Evolutionary conservation across 2,797 vertebrate species (phyloP), one percentile per base, ranked within the genome.

Genomic region (Alosa sapidissima): DNA sequence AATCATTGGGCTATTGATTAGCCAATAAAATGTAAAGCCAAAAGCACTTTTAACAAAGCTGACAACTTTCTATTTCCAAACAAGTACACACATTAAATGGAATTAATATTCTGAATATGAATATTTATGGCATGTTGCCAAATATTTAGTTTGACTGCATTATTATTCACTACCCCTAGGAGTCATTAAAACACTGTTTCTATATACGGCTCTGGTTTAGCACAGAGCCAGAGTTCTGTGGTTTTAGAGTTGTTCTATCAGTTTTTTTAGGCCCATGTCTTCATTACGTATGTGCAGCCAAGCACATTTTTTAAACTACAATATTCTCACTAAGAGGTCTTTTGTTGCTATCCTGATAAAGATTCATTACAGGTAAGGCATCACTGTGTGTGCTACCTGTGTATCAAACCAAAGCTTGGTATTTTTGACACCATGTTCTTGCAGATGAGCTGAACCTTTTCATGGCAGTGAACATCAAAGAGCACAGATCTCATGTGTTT

Each of bases 1-100:
- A 84, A 86, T 88, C 85, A 84, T 83, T 10, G 0, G 19, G 16
- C 54, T 41, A 88, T 86, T 65, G 87, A 85, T 62, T 86, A 82
- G 62, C 72, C 72, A 28, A 51, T 82, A 6, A 52, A 4, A 58
- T 36, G 41, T 7, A 55, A 45, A 13, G 21, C 7, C 19, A 7
- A 60, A 60, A 60, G 55, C 4, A n/a, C 58, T 24, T 60, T 5
- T 4, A n/a, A n/a, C 58, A n/a, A n/a, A 58, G 16, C 16, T 3
- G 16, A 60, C 21, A 60, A 60, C 55, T n/a, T 21, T 19, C 19
- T 14, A 21, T 16, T n/a, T 58, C 14, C 3, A 58, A 55, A 55
- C 2, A 55, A 14, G 14, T 16, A 54, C 14, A 54, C 11, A 54
- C 1, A 54, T 54, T 16, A 58, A 21, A 16, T 16, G 2, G 54